A percentile compares a stretch with the other conserved stretches of the same genome.
Evolutionary conservation across 1,140 invertebrate genomes (phyloP).

Genomic region (Zaprionus tsacasi): DNA sequence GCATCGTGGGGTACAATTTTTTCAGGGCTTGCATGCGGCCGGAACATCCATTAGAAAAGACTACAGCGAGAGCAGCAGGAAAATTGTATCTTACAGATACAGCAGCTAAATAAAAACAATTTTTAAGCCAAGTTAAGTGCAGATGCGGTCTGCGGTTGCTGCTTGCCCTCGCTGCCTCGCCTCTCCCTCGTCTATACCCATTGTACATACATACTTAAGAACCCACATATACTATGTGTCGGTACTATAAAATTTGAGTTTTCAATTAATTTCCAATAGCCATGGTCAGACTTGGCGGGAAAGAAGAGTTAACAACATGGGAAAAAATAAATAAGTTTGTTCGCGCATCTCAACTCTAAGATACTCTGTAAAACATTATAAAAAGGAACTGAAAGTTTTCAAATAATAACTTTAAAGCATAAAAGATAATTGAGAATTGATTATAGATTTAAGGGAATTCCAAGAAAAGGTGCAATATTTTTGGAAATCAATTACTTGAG

Average conservation of each 20-base stretch:
- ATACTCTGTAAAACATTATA: neutral
- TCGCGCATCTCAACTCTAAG: neutral
- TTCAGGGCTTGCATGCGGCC: constrained; percentile 61
- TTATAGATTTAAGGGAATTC: no score
- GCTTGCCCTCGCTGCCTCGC: neutral
- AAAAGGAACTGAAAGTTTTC: no score
- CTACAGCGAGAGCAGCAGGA: constrained; percentile 8
- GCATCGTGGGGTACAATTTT: constrained; percentile 54
- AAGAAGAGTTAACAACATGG: neutral
- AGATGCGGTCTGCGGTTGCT: constrained; percentile 45
- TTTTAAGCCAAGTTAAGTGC: constrained; percentile 74
- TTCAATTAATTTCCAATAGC: constrained; percentile 79
- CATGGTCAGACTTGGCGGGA: constrained; percentile 2
- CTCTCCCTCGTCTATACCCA: neutral
- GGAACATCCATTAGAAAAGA: constrained; percentile 70
- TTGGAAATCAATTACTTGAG: no score
- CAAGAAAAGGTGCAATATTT: no score
- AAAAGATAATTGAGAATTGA: no score
- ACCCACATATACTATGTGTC: constrained; percentile 9
- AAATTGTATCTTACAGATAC: constrained; percentile 63
- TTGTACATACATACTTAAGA: constrained; percentile 2
- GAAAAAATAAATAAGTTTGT: neutral
- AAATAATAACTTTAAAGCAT: no score
- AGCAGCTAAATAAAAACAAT: constrained; percentile 57
- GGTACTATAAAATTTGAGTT: constrained; percentile 70